These are phyloP conservation scores for Ptychobarbus kaznakovi DNA, from an alignment of 2,797 vertebrate species.

Conservation along the genomic window DNA sequence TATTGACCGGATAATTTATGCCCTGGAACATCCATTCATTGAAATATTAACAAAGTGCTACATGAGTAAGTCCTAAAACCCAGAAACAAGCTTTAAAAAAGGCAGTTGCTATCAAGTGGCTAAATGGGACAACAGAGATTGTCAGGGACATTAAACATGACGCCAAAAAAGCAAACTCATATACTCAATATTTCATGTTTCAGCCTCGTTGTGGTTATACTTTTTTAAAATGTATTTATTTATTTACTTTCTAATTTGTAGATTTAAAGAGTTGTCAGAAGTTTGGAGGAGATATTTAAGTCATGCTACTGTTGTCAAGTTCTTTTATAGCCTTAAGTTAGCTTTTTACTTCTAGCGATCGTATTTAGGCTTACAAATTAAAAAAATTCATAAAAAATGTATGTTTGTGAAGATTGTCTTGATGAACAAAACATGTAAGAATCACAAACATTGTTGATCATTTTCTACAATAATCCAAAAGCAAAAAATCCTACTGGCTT, in stretches of 20 bases:
- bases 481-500: background rate
- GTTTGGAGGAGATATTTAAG: background rate
- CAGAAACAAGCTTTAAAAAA: background rate
- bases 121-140: background rate
- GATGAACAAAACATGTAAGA: background rate
- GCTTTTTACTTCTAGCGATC: background rate
- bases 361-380: background rate
- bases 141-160: background rate
- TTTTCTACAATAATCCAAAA: background rate
- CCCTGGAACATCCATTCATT: background rate
- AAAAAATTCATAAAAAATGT: no score
- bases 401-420: background rate
- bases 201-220: background rate
- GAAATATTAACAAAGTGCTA: background rate
- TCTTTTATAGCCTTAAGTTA: background rate
- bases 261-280: background rate
- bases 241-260: background rate
- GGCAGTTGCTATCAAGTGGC: background rate
- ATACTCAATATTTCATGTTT: background rate
- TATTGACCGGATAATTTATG: background rate
- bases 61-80: background rate
- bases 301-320: background rate
- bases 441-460: background rate
- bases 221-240: background rate
- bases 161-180: background rate